Percentiles rank a stretch among this genome's conserved stretches.
These are phyloP conservation scores for Hypena proboscidalis DNA, from an alignment of 2,888 invertebrate species.

Conservation along the genomic window DNA sequence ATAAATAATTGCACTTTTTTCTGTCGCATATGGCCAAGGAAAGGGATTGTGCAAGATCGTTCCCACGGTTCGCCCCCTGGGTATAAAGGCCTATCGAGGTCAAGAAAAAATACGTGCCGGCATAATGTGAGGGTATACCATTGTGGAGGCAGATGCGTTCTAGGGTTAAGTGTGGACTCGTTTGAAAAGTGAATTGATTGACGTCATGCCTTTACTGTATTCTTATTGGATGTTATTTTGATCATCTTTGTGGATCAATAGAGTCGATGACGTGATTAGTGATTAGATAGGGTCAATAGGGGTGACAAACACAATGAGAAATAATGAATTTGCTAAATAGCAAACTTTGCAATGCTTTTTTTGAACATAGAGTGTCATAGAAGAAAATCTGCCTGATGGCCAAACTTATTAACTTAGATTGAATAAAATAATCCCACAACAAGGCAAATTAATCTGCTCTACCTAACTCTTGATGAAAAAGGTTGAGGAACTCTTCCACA, in stretches of 20 bases:
- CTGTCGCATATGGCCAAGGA: constrained; percentile 85
- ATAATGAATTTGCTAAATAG: no score
- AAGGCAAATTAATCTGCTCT: no score
- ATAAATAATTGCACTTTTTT: constrained; percentile 86
- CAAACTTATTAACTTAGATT: no score
- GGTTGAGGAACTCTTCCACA: no score
- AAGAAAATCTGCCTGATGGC: no score
- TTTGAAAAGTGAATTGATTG: constrained; percentile 74
- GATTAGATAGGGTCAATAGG: no score
- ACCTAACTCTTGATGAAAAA: no score
- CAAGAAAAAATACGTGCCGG: constrained; percentile 83
- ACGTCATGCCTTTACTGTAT: constrained; percentile 47
- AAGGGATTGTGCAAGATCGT: constrained; percentile 80
- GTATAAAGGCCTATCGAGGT: constrained; percentile 80
- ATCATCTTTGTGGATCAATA: constrained; percentile 1
- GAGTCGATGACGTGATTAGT: no score
- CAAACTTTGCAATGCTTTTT: no score
- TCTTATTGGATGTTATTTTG: constrained; percentile 29
- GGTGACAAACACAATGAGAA: no score
- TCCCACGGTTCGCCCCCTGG: constrained; percentile 83
- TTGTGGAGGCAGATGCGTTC: constrained; percentile 80
- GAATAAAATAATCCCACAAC: no score
- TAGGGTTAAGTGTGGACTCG: constrained; percentile 79
- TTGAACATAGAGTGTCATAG: no score
- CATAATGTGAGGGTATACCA: constrained; percentile 77